These are phyloP conservation scores for Callocephalon fimbriatum DNA, from an alignment of 2,113 vertebrate genomes.

Conservation along the genomic window DNA sequence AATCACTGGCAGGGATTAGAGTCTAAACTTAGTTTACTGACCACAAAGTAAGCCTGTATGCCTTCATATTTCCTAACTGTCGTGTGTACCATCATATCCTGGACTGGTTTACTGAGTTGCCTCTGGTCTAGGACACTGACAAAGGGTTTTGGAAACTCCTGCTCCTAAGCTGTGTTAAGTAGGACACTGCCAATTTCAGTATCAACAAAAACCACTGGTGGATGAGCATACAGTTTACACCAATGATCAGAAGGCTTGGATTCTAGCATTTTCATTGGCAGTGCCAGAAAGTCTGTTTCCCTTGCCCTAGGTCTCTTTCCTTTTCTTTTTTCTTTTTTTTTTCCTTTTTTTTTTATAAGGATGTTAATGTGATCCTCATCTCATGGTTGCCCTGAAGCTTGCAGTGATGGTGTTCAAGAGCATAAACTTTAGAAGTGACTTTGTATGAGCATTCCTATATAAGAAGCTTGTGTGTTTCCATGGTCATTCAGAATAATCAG, in stretches of 20 bases:
- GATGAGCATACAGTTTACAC: not conserved
- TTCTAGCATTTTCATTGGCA: not conserved
- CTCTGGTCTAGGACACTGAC: not conserved
- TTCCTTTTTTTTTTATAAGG: not conserved
- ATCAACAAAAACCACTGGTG: not conserved
- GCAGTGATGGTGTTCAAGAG: not conserved
- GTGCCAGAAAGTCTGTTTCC: not conserved
- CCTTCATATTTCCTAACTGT: not conserved
- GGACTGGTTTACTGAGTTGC: not conserved
- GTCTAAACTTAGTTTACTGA: slow-evolving; percentile 7
- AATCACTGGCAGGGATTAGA: not conserved
- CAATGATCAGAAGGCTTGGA: not conserved
- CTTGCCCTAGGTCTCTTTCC: not conserved
- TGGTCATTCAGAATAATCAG: not conserved
- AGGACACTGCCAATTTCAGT: not conserved
- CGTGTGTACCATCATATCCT: not conserved
- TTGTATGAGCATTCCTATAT: not conserved
- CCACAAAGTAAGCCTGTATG: not conserved
- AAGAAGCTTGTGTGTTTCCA: not conserved
- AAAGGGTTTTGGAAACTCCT: not conserved
- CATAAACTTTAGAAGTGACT: not conserved
- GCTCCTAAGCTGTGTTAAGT: not conserved
- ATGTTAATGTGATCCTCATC: not conserved
- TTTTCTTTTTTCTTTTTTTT: not conserved
- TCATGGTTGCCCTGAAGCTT: not conserved